Base-by-base conservation (phyloP, 2,888 invertebrate species). In the Barypeithes pellucidus region DNA sequence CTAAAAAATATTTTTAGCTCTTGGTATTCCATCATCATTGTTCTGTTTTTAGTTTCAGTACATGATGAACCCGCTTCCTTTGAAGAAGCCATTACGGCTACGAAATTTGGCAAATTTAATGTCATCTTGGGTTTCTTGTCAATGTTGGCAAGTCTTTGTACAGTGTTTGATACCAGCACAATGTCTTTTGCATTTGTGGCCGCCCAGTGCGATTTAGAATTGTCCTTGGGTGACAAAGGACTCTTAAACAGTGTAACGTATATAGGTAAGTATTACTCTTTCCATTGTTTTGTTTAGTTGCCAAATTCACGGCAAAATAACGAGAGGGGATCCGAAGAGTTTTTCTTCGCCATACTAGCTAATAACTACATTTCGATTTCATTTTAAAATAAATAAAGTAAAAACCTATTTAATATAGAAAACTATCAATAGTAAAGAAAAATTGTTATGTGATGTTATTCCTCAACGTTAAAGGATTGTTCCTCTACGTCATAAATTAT, bases 101-200 rank as follows among this genome's bases (percentile, higher is more conserved):
- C 93, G 0, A 90, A 91, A 62, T 93, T 91, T 80, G 94, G 94
- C 11, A 86, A 88, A 76, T 94, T 92, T 86, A 93, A 95, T 84
- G 80, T 90, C 11, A 41, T 84, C 0, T 81, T 89, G 11, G 79
- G 89, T 50, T 81, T 93, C 77, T 88, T 91, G 72, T 86, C 89
- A 0, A 82, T 92, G 67, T 91, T 92, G 0, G 90, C 90, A 24
- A 90, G 89, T 80, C 91, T 91, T 88, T 89, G 91, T 12, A 88
- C 90, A 3, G 88, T 91, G 16, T 92, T 92, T 69, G 93, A 93
- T 80, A 91, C 92, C 72, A 91, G 93, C 63, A 90, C 92, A 4
- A 89, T 91, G 79, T 91, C 93, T 0, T 94, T 91, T 82, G 89
- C 93, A 79, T 88, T 94, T 81, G 93, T 94, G 0, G 88, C 90